Evolutionary conservation across 2,113 vertebrate species (phyloP).

Genomic region (Tetrao urogallus): DNA sequence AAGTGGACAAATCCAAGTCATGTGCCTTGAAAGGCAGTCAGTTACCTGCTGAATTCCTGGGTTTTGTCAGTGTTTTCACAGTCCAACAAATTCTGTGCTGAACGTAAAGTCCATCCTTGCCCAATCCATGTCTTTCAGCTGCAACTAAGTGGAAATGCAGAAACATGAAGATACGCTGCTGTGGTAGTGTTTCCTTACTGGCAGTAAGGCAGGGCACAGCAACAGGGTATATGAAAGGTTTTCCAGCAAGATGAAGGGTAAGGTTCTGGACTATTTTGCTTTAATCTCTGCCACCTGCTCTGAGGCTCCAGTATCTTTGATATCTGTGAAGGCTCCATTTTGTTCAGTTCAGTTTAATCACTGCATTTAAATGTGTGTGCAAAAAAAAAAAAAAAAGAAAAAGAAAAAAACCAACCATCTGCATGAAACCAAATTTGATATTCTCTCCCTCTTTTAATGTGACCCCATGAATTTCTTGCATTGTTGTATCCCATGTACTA

Average conservation of each 20-base stretch:
- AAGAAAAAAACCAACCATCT: constrained; percentile 7
- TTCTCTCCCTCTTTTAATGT: constrained; percentile 23
- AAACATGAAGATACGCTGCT: neutral
- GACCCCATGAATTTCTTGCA: constrained; percentile 56
- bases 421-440: constrained; percentile 57
- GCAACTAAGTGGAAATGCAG: neutral
- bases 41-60: neutral
- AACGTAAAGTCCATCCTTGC: neutral
- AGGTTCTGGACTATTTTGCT: constrained; percentile 1
- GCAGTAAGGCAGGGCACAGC: neutral
- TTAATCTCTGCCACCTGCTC: constrained; percentile 40
- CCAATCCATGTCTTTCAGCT: neutral
- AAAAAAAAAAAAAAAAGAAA: neutral
- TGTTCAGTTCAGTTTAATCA: neutral
- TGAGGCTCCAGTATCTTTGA: neutral
- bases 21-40: neutral
- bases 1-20: neutral
- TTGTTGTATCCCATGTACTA: constrained; percentile 53
- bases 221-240: neutral
- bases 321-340: neutral
- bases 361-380: constrained; percentile 4
- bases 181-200: neutral
- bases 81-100: neutral
- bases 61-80: neutral
- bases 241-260: neutral